phyloP scores from a whole-genome alignment of 2,888 invertebrate genomes.

The Rotaria magnacalcarata region DNA sequence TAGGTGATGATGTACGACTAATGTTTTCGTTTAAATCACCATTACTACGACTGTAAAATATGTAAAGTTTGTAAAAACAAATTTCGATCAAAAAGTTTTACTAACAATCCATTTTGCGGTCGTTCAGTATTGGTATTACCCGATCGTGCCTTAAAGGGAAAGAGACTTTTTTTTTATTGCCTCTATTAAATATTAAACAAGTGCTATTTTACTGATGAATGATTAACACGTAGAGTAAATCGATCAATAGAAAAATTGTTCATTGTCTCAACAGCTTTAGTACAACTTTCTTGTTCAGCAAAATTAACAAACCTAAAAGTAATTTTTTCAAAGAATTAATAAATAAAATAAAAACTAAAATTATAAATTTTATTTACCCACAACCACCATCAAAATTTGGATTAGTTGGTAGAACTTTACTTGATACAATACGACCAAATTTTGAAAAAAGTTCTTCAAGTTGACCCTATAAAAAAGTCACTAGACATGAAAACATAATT shows the following conservation, averaged over 20 bases:
- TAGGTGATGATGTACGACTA: neutral
- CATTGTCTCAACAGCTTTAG: neutral
- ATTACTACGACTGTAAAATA: neutral
- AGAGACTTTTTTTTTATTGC: neutral
- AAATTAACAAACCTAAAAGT: neutral
- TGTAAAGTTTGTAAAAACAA: neutral
- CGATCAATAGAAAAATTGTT: neutral
- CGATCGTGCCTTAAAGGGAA: neutral
- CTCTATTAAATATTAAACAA: neutral
- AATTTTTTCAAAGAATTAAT: neutral
- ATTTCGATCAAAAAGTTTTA: neutral
- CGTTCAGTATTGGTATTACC: neutral
- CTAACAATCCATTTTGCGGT: neutral
- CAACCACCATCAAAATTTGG: slow-evolving; percentile 14
- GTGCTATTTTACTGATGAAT: neutral
- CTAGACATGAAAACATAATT: neutral
- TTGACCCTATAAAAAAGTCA: neutral
- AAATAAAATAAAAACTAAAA: neutral
- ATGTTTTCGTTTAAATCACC: neutral
- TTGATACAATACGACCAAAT: neutral
- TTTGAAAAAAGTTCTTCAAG: neutral
- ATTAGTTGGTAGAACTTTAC: neutral
- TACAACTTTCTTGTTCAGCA: neutral
- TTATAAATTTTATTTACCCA: neutral
- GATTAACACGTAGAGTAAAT: neutral